Base-by-base conservation (phyloP, 2,888 invertebrate genomes). In the Andricus curvator region DNA sequence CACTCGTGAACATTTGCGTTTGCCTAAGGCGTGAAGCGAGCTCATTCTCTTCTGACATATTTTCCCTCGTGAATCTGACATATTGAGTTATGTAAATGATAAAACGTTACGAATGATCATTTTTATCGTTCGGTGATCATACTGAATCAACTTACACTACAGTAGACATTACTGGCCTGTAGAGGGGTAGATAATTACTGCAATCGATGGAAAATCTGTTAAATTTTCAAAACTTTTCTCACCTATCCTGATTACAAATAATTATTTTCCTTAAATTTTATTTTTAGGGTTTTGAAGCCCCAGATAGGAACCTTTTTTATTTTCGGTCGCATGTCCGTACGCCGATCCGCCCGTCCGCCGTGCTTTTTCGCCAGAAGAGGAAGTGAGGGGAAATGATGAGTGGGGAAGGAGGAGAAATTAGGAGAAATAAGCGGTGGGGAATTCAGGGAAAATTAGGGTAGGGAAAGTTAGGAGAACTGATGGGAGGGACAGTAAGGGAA, bases 1-100 rank as follows among this genome's bases (percentile, higher is more conserved):
- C 33, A 74, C 74, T 74, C 74, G 56, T 56, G 74, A 20, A 74
- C 74, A 33, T 74, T 74, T 74, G 74, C 74, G 33, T 74, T 74
- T 74, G 56, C 56, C 33, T 33, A 74, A 74, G 74, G 51, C 56
- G 56, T 74, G 74, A 74, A 74, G 56, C 74, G 33, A 74, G 74
- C 74, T 74, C 51, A 74, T 70, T 70, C 70, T 70, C 11, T 20
- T 44, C 68, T 68, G 44, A 70, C 70, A 56, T 74, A n/a, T 74
- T 56, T 74, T 74, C 29, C 20, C 70, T 33, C 8, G 51, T 74
- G 51, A 74, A 74, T 74, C 70, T 33, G 11, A 33, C 51, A 33
- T 25, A 56, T 25, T 29, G 70, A 29, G 11, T 74, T 74, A 56
- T 56, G 33, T 33, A 74, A 33, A 74, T 17, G 62, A 62, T 62